These are phyloP conservation scores for Lucinisca nassula DNA, from an alignment of 2,888 invertebrate species.

Conservation along the genomic window DNA sequence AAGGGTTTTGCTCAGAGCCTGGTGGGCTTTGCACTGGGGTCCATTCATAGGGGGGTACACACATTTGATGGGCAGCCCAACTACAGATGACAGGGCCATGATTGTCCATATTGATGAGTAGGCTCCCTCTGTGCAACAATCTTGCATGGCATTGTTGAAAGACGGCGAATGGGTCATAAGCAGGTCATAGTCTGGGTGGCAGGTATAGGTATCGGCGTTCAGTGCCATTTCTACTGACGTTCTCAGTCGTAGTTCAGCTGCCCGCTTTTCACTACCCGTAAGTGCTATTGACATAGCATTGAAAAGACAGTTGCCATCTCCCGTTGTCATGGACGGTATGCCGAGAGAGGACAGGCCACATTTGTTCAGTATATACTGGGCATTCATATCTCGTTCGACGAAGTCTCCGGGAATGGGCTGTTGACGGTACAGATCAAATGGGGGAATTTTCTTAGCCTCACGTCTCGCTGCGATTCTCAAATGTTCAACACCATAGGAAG, in stretches of 20 bases:
- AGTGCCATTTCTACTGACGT: background rate
- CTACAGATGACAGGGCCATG: background rate
- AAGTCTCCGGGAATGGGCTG: no score
- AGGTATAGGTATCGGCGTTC: background rate
- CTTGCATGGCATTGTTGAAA: background rate
- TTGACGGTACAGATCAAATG: no score
- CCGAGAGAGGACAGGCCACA: no score
- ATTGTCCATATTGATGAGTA: background rate
- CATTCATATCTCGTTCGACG: no score
- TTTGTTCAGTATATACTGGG: no score
- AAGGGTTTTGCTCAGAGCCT: background rate
- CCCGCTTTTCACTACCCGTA: background rate
- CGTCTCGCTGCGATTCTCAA: no score
- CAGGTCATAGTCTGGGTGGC: background rate
- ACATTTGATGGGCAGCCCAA: background rate
- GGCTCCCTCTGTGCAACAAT: background rate
- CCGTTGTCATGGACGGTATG: no score
- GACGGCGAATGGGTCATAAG: background rate
- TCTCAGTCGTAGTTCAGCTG: background rate
- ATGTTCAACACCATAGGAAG: no score
- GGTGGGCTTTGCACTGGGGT: background rate
- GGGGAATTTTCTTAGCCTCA: no score
- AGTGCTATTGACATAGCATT: no score
- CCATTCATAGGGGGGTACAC: background rate
- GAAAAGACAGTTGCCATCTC: no score